These are phyloP conservation scores for Furnarius figulus DNA, from an alignment of 2,113 vertebrate genomes.

Conservation along the genomic window DNA sequence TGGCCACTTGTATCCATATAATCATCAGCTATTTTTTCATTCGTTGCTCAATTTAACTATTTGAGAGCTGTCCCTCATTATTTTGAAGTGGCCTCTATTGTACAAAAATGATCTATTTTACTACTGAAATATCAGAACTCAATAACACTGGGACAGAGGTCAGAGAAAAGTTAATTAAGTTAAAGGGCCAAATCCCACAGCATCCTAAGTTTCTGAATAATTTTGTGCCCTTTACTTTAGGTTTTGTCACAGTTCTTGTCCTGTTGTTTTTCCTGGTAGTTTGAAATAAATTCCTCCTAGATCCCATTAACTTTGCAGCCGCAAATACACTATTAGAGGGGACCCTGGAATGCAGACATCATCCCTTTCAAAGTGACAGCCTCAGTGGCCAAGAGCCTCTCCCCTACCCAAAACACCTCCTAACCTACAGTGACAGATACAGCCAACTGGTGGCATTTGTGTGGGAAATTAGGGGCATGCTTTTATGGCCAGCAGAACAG, in stretches of 20 bases:
- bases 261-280: background rate
- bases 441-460: background rate
- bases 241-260: background rate
- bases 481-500: background rate
- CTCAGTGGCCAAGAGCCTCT: background rate
- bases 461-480: background rate
- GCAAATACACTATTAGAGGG: background rate
- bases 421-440: background rate
- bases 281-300: background rate
- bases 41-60: background rate
- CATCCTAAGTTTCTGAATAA: background rate
- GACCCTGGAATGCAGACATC: background rate
- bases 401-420: background rate
- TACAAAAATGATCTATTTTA: background rate
- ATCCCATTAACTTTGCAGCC: background rate
- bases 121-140: background rate
- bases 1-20: background rate
- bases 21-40: background rate
- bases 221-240: background rate
- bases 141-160: background rate
- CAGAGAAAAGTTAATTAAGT: background rate
- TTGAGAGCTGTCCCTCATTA: background rate
- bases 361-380: background rate
- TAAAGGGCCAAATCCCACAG: background rate
- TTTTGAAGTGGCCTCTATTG: background rate